phyloP scores from a whole-genome alignment of 2,888 invertebrate genomes.

The Bruchidius siliquastri region DNA sequence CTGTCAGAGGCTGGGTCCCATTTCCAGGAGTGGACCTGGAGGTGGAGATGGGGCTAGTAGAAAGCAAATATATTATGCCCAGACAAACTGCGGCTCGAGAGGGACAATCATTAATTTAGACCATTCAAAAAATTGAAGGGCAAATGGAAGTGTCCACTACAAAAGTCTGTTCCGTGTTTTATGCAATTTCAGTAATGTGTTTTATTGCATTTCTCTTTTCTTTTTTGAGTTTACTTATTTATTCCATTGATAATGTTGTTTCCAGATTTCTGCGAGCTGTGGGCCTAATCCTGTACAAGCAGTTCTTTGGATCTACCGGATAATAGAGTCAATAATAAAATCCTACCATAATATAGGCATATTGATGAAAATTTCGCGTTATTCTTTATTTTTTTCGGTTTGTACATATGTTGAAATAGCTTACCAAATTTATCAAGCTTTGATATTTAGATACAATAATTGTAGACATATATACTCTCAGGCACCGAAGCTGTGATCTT shows the following conservation, averaged over 20 bases:
- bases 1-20: too few relatives aligned
- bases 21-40: too few relatives aligned
- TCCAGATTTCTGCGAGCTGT: neutral
- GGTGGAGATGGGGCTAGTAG: too few relatives aligned
- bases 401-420: neutral
- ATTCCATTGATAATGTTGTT: neutral
- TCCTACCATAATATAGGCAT: neutral
- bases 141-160: too few relatives aligned
- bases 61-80: too few relatives aligned
- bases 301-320: neutral
- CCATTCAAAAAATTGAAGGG: too few relatives aligned
- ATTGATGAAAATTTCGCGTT: neutral
- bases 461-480: conserved; percentile 6
- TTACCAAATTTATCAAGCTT: neutral
- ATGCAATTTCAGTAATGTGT: too few relatives aligned
- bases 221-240: neutral
- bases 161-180: too few relatives aligned
- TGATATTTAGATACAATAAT: neutral
- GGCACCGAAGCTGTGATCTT: conserved; percentile 22
- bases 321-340: neutral
- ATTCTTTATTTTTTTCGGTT: neutral
- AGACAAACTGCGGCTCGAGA: too few relatives aligned
- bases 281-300: neutral
- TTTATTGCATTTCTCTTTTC: too few relatives aligned
- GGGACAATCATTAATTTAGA: too few relatives aligned